Evolutionary conservation across 2,113 vertebrate genomes (phyloP).

Genomic region (Neopipo cinnamomea): DNA sequence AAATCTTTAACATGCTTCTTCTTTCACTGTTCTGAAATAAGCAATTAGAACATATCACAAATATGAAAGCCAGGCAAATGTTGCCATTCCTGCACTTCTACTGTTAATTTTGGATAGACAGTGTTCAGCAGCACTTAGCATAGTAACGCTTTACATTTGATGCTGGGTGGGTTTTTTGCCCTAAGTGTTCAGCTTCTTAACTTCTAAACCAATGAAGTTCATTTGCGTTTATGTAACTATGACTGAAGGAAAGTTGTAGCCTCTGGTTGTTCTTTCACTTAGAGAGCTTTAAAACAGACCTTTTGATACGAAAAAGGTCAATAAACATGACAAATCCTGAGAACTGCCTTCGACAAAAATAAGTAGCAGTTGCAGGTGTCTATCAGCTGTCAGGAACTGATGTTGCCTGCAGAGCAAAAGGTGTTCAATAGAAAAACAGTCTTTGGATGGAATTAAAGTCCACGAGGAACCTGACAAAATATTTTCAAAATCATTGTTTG

Average conservation of each 20-base stretch:
- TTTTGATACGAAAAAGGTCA: not conserved
- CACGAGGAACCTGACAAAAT: not conserved
- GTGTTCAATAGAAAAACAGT: not conserved
- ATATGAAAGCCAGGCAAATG: not conserved
- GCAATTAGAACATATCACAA: not conserved
- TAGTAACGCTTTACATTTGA: not conserved
- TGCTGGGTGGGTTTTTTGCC: fast-evolving
- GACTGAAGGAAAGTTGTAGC: not conserved
- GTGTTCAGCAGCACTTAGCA: not conserved
- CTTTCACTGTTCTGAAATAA: not conserved
- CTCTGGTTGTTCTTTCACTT: conserved; percentile 3
- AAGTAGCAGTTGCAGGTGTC: not conserved
- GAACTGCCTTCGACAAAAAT: not conserved
- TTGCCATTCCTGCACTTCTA: not conserved
- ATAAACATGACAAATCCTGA: conserved; percentile 4
- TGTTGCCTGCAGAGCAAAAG: not conserved
- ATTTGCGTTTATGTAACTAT: not conserved
- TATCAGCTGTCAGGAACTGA: not conserved
- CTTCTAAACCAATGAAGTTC: not conserved
- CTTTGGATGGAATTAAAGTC: not conserved
- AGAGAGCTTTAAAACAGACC: not conserved
- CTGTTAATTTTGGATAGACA: not conserved
- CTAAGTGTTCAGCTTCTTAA: not conserved
- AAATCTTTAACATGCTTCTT: not conserved
- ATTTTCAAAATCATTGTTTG: not conserved